Base-by-base conservation (phyloP, 2,888 invertebrate species). In the Cloeon dipterum region DNA sequence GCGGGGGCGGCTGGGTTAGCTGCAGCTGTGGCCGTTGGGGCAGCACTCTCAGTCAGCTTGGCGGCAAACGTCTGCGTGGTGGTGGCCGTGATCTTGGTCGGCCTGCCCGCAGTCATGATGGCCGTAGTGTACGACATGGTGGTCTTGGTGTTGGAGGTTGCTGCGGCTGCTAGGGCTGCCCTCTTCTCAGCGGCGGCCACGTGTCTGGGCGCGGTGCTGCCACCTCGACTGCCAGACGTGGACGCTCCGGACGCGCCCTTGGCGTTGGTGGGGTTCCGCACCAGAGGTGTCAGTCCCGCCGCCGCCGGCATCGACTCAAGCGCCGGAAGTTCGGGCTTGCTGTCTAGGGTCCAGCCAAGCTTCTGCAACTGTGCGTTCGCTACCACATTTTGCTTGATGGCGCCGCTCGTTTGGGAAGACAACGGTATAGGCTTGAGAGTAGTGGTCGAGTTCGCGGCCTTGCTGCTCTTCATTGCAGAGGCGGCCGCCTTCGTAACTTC, bases 11-110 rank as follows among this genome's bases (percentile, higher is more conserved):
- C n/a, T n/a, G n/a, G n/a, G n/a, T n/a, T n/a, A n/a, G n/a, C n/a
- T n/a, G n/a, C n/a, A 32, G 16, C 38, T 26, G 11, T 40, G 37
- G 23, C 40, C 23, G 21, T 20, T 29, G 29, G 16, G 43, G 52
- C 51, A 46, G 59, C 57, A 47, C 60, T 55, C 56, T 70, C 68
- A 7, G 71, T 70, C 39, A 76, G 61, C 55, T 76, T 77, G 39
- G 75, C 75, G 14, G 76, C 76, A 57, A 76, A 76, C 2, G 75
- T 73, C 56, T 70, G 70, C 34, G 66, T 63, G n/a, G 70, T 62
- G 37, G 65, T 62, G 39, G 65, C 41, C 11, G 42, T 43, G 13
- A 57, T 50, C 43, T 56, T 54, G 25, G 53, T 51, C 26, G 54
- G 49, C 42, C 59, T 55, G 26, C 64, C 62, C 16, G 63, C 56